A percentile compares a stretch with the other conserved stretches of the same genome.
phyloP scores from a whole-genome alignment of 1,140 invertebrate genomes.

The Lordiphosa stackelbergi region DNA sequence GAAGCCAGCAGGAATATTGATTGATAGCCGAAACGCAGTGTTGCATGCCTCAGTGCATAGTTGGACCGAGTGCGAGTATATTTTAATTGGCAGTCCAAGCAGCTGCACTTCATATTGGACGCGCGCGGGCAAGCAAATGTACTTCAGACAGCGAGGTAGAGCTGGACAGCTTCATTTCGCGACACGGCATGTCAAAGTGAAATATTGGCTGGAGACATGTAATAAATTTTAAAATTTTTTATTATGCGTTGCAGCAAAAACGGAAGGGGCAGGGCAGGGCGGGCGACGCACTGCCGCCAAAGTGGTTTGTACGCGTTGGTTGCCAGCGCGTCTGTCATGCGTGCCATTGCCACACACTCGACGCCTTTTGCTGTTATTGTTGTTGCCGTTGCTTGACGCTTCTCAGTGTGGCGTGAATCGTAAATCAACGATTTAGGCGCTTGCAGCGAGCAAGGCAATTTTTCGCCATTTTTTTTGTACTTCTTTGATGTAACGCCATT shows the following conservation, averaged over 20 bases:
- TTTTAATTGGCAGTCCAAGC: conserved; percentile 68
- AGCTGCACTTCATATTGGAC: conserved; percentile 46
- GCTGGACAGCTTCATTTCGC: conserved; percentile 76
- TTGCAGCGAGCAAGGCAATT: conserved; percentile 58
- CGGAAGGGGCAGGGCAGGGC: too few species aligned
- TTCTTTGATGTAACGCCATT: conserved; percentile 30
- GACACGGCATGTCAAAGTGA: conserved; percentile 76
- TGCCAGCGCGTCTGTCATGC: conserved; percentile 72
- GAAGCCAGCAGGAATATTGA: conserved; percentile 59
- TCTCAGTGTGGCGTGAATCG: conserved; percentile 73
- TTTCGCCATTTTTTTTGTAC: conserved; percentile 40
- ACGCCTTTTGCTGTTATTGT: conserved; percentile 10
- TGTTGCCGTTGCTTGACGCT: conserved; percentile 47
- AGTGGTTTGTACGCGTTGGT: conserved; percentile 64
- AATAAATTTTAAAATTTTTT: conserved; percentile 76
- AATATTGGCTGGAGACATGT: conserved; percentile 77
- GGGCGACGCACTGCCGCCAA: conserved; percentile 66
- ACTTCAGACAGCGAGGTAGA: conserved; percentile 27
- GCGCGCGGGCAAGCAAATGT: conserved; percentile 43
- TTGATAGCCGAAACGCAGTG: conserved; percentile 30
- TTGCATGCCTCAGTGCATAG: conserved; percentile 2
- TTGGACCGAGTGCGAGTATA: conserved; percentile 20
- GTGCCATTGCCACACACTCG: conserved; percentile 64
- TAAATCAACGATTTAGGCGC: conserved; percentile 75
- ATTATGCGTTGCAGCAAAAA: conserved; percentile 56